Evolutionary conservation across 1,140 invertebrate species (phyloP).

Genomic region (Coelopa frigida): DNA sequence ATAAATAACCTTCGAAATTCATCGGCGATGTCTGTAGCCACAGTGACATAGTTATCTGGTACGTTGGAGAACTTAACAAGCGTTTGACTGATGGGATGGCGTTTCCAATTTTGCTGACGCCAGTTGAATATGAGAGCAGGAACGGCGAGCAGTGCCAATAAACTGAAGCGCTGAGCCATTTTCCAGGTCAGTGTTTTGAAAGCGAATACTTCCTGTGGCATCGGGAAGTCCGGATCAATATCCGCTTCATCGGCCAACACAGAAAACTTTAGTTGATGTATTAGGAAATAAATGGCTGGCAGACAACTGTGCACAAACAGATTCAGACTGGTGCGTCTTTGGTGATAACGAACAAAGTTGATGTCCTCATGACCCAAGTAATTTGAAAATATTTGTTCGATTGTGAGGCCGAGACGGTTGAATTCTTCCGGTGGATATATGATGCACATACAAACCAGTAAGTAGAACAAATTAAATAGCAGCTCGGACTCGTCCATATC

Average conservation of each 20-base stretch:
- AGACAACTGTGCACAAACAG: constrained; percentile 60
- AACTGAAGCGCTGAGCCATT: constrained; percentile 43
- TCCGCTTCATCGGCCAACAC: constrained; percentile 43
- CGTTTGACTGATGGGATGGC: constrained; percentile 67
- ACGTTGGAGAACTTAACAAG: constrained; percentile 57
- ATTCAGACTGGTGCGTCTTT: constrained; percentile 58
- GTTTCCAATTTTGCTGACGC: constrained; percentile 58
- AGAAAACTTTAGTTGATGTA: constrained; percentile 47
- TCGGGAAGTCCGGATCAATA: constrained; percentile 41
- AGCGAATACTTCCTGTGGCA: constrained; percentile 40
- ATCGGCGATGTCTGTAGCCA: constrained; percentile 66
- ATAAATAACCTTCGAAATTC: constrained; percentile 55
- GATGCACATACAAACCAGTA: constrained; percentile 60
- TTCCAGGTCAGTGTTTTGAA: constrained; percentile 44
- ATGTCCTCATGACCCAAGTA: constrained; percentile 61
- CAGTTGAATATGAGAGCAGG: constrained; percentile 52
- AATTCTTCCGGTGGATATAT: constrained; percentile 71
- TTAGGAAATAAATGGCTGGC: constrained; percentile 61
- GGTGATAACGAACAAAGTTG: constrained; percentile 65
- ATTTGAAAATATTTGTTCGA: constrained; percentile 57
- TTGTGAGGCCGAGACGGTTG: constrained; percentile 63
- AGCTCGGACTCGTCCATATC: constrained; percentile 44
- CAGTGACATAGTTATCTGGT: constrained; percentile 55
- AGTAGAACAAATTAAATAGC: constrained; percentile 62
- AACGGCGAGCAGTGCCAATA: constrained; percentile 36